A percentile compares a stretch with the other conserved stretches of the same genome.
These are phyloP conservation scores for Aphidius colemani DNA, from an alignment of 2,888 invertebrate species.

Conservation along the genomic window DNA sequence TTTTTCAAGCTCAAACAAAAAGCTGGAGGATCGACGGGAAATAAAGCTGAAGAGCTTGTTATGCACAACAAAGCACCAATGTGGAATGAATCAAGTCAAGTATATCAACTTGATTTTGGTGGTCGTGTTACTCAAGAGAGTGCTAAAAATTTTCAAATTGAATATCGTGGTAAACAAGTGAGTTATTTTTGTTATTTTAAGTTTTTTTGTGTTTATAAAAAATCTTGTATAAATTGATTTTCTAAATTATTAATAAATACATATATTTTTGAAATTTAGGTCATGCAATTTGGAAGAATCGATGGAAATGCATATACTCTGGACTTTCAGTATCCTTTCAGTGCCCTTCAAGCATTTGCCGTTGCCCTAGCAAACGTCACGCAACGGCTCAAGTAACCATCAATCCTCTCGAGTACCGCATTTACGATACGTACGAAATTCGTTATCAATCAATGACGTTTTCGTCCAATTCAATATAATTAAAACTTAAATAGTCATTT, in stretches of 20 bases:
- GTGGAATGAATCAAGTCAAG: slow-evolving; percentile 99
- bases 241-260: no score
- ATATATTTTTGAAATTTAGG: slow-evolving; percentile 66
- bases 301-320: slow-evolving; percentile 98
- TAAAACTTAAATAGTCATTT: slow-evolving; percentile 13
- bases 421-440: slow-evolving; percentile 43
- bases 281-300: slow-evolving; percentile 99
- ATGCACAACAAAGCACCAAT: slow-evolving; percentile 98
- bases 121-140: slow-evolving; percentile 99
- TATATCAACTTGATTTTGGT: slow-evolving; percentile 98
- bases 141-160: slow-evolving; percentile 99
- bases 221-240: not conserved
- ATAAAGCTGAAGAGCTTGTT: slow-evolving; percentile 71
- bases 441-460: slow-evolving; percentile 27
- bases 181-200: slow-evolving; percentile 15
- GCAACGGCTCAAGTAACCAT: slow-evolving; percentile 83
- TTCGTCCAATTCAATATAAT: slow-evolving; percentile 10
- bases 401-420: slow-evolving; percentile 41
- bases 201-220: not conserved
- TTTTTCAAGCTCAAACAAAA: slow-evolving; percentile 69
- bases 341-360: slow-evolving; percentile 97
- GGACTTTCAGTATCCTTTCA: slow-evolving; percentile 98
- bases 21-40: slow-evolving; percentile 42
- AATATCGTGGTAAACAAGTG: slow-evolving; percentile 94
- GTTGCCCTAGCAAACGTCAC: slow-evolving; percentile 97